Conservation (phyloP, 2,113 vertebrate genomes). For the Syngnathus scovelli region DNA sequence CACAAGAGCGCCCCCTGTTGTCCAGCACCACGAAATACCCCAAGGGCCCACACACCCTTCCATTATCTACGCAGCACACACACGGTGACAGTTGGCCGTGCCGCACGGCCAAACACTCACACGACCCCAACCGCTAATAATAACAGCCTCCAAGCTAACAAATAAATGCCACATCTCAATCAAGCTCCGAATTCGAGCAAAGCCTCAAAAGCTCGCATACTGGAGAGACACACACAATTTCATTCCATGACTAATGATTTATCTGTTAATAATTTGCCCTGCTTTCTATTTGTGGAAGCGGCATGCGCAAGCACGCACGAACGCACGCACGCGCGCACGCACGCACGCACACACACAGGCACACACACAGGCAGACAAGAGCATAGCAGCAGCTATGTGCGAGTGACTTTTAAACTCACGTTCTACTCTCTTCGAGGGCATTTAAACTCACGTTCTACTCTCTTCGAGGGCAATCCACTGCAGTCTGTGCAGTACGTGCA, state of each 20-base stretch:
- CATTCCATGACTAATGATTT: constrained; percentile 8
- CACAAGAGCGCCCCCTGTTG: constrained; percentile 39
- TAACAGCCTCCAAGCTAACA: background rate
- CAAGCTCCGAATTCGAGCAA: constrained; percentile 49
- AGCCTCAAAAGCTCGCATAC: constrained; percentile 48
- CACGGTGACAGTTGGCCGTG: constrained; percentile 35
- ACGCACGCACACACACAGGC: background rate
- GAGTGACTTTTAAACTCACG: constrained; percentile 45
- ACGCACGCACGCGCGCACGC: constrained; percentile 15
- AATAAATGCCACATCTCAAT: background rate
- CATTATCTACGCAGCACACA: constrained; percentile 58
- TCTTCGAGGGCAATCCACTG: constrained; percentile 40
- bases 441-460: constrained; percentile 39
- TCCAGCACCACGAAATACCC: constrained; percentile 8
- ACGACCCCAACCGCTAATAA: constrained; percentile 8
- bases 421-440: constrained; percentile 40
- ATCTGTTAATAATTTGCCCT: constrained; percentile 44
- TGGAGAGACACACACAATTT: background rate
- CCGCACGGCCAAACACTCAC: constrained; percentile 16
- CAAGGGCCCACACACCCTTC: constrained; percentile 18
- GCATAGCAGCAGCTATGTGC: constrained; percentile 27
- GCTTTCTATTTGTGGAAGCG: constrained; percentile 65
- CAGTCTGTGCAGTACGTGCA: background rate
- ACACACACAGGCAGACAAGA: constrained; percentile 19
- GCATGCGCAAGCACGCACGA: constrained; percentile 29